Base-by-base conservation (phyloP, 2,113 vertebrate species). In the Eurystomus gularis region DNA sequence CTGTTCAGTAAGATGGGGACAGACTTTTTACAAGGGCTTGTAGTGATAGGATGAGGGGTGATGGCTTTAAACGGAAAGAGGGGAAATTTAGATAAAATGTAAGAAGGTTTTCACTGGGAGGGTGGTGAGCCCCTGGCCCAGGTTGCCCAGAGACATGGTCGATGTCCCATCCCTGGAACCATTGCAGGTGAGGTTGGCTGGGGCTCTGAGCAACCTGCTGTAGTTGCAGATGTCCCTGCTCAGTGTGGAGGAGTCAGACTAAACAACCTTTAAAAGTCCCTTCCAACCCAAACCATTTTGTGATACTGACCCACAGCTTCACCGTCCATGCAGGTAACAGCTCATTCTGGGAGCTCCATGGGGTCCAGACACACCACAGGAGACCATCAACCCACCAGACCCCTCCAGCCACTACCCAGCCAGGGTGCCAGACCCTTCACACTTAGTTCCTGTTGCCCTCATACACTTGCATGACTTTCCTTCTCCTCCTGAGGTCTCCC, bases 331-430 rank as follows among this genome's bases (percentile, higher is more conserved):
- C 5, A 3, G 31, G 24, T 14, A 5, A 7, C 46, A 6, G 2
- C 1, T 18, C 40, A 1, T 4, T 4, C 23, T 0, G 7, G 0
- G 42, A 46, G 23, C 26, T 54, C 65, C 0, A 2, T 6, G n/a
- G 70, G 65, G 42, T 18, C 25, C 23, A 4, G 46, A 18, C 3
- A 3, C 23, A 4, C 7, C 5, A 8, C 66, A 11, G 21, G 29
- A 19, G 28, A 44, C 13, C 20, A 2, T 48, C 48, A 9, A 54
- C 57, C 31, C 24, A 15, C 12, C 3, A 3, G 33, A 13, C 60
- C 42, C 28, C 15, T 42, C 42, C 42, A 42, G 42, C 42, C 13
- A 0, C 18, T 4, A 2, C 15, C 71, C 78, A 29, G 9, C 42
- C 42, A 3, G 40, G 44, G 35, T 9, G 33, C 79, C 76, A 28